Base-by-base conservation (phyloP, 2,888 invertebrate genomes). In the Arge pagana region DNA sequence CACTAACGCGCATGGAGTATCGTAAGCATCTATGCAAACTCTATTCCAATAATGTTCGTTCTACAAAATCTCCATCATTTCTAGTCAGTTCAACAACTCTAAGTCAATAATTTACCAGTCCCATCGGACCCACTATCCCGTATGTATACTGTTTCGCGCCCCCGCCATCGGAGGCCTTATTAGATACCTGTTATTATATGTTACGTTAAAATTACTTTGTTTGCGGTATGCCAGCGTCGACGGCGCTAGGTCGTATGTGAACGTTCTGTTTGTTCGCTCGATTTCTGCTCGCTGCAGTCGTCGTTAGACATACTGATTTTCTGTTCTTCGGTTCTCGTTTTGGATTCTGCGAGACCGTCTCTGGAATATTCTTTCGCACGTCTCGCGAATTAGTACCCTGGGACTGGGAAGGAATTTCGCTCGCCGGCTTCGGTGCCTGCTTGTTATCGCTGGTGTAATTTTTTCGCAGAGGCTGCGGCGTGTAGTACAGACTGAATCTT, bases 401-500 rank as follows among this genome's bases (percentile, higher is more conserved):
- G n/a, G 24, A 33, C 31, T 45, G 19, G 3, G 45, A 24, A n/a
- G 16, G 23, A 45, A 11, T 40, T 19, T 58, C 61, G n/a, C 40
- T 52, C 0, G 68, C 68, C n/a, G 24, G 13, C 28, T 15, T 16
- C 16, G 28, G 26, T 6, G 31, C 26, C 6, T 40, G 26, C n/a
- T 10, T 50, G 3, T n/a, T 13, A 15, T 50, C 6, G 21, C 37
- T 21, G 68, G 68, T 33, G 37, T 71, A 72, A 56, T 59, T 65
- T 45, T 72, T 71, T 41, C 71, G 59, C 43, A 62, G 53, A 8
- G 66, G 67, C 43, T 70, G 72, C 1, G 72, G 71, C n/a, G 71
- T 72, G 50, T 71, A 71, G 49, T 71, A 70, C n/a, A 72, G 53
- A 50, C 70, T 72, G 35, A 68, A 66, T 36, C 71, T 62, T 42